Base-by-base conservation (phyloP, 2,113 vertebrate genomes). In the Bubalus kerabau region DNA sequence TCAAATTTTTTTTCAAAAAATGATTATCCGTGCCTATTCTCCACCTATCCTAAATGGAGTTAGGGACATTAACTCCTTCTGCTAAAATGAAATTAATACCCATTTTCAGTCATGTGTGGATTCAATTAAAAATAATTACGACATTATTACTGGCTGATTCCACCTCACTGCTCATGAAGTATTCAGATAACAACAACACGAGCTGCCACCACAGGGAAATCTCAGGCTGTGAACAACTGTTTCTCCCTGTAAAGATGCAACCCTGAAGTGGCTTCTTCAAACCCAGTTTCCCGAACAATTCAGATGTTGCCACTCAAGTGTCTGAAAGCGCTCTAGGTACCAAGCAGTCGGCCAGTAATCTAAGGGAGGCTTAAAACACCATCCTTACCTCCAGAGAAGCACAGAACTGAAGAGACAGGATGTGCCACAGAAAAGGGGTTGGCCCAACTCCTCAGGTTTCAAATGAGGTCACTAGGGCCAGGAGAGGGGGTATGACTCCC, bases 41-140 rank as follows among this genome's bases (percentile, higher is more conserved):
- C 59, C 23, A 91, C 48, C 15, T 12, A 91, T 48, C 26, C 67
- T 87, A 71, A 80, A 13, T 26, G 71, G 48, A 96, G 11, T 46
- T 56, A 67, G 90, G 94, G 50, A 62, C 30, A 90, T 48, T 95
- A 94, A 95, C 17, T 56, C 87, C 32, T 80, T 48, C 48, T 87
- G 67, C 90, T 80, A 92, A 97, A 64, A 87, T 91, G n/a, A 98
- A 94, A 95, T 94, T 95, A 93, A 93, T 87, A 94, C 24, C n/a
- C 54, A 93, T 87, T 96, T 97, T 86, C 62, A 90, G 28, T 93
- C 62, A 95, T 90, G 94, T 96, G 92, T 87, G 74, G 97, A 87
- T 67, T 74, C 91, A 98, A 93, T 96, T 96, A 91, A 96, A 93
- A 96, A 82, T 94, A 96, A 97, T 93, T 87, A 92, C 83, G 92